Conservation (phyloP, 1,140 invertebrate species). For the Drosophila willistoni region DNA sequence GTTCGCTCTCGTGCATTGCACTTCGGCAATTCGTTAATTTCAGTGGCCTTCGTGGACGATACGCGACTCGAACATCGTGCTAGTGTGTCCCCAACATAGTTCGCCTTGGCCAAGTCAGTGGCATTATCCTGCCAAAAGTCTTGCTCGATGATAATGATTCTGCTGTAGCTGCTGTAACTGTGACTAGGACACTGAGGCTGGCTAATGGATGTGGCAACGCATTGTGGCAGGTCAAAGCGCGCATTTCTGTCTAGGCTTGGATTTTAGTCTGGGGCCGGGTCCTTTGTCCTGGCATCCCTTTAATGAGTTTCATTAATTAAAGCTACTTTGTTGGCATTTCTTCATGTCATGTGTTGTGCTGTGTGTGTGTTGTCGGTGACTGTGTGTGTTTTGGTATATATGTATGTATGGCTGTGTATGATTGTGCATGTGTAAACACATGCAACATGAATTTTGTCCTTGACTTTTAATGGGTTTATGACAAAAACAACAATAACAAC, state of each 20-base stretch:
- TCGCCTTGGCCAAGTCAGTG: conserved; percentile 37
- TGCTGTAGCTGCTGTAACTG: conserved; percentile 22
- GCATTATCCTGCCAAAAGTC: conserved; percentile 40
- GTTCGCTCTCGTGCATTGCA: conserved; percentile 4
- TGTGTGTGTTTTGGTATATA: neutral
- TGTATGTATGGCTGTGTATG: conserved; percentile 19
- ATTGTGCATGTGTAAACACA: conserved; percentile 70
- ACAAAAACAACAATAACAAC: conserved; percentile 59
- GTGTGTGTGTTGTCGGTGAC: conserved; percentile 23
- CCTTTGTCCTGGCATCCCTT: conserved; percentile 50
- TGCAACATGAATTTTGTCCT: conserved; percentile 79
- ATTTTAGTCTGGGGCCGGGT: conserved; percentile 22
- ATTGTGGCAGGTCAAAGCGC: conserved; percentile 78
- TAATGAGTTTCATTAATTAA: conserved; percentile 82
- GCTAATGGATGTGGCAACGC: conserved; percentile 69
- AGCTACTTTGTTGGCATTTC: conserved; percentile 72
- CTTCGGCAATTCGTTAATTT: conserved; percentile 18
- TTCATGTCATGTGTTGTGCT: conserved; percentile 42
- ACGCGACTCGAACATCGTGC: conserved; percentile 14
- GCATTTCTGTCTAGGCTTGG: conserved; percentile 47
- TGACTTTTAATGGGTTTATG: conserved; percentile 82
- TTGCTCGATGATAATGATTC: conserved; percentile 16
- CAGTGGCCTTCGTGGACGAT: conserved; percentile 7
- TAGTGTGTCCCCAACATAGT: conserved; percentile 43
- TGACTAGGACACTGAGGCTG: conserved; percentile 26